These are phyloP conservation scores for Coelinius sp. DNA, from an alignment of 2,888 invertebrate genomes.

Conservation along the genomic window DNA sequence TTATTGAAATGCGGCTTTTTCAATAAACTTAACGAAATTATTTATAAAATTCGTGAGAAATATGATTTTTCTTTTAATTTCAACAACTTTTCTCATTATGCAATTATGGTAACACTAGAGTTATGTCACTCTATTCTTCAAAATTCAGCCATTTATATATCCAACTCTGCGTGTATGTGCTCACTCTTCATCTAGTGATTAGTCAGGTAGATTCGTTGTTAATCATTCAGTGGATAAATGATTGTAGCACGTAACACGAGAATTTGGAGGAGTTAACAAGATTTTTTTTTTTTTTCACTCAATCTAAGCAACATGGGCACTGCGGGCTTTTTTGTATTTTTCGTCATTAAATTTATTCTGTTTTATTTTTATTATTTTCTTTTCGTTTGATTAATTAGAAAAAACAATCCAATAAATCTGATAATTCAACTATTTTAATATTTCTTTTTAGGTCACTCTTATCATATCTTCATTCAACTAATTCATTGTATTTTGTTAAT, in stretches of 20 bases:
- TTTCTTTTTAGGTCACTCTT: constrained; percentile 34
- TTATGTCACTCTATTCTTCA: not conserved
- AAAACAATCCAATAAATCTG: constrained; percentile 6
- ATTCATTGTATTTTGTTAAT: not conserved
- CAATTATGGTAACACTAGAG: constrained; percentile 5
- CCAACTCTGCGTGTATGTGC: constrained; percentile 10
- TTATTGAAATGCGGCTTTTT: constrained; percentile 12
- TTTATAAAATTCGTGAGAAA: not conserved
- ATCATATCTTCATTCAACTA: constrained; percentile 20
- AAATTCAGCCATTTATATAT: constrained; percentile 12
- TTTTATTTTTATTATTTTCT: constrained; percentile 17
- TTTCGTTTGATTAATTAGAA: constrained; percentile 13
- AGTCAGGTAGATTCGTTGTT: constrained; percentile 21
- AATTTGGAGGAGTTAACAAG: constrained; percentile 23
- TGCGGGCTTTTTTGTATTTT: constrained; percentile 17
- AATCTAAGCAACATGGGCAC: constrained; percentile 25
- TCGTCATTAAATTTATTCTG: not conserved
- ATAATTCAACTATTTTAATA: constrained; percentile 15
- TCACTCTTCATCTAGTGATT: not conserved
- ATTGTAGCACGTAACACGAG: constrained; percentile 20
- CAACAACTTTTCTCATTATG: constrained; percentile 8
- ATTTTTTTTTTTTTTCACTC: constrained; percentile 9
- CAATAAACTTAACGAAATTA: constrained; percentile 4
- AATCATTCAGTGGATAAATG: constrained; percentile 4
- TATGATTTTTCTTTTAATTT: constrained; percentile 9